Evolutionary conservation across 1,140 invertebrate species (phyloP).

Genomic region (Dryas iulia): DNA sequence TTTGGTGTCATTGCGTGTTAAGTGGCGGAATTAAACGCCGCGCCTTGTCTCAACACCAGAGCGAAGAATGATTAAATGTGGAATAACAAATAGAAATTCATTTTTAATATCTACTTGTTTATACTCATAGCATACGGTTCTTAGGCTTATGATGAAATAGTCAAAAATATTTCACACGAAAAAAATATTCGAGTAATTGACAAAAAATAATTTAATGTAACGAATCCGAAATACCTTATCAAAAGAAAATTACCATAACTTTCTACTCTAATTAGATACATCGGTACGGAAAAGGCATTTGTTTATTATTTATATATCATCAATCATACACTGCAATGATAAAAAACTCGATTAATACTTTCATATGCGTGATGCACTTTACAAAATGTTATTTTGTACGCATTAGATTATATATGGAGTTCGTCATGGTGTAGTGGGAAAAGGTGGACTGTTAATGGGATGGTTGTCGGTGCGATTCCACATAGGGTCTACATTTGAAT

Average conservation of each 20-base stretch:
- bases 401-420: background rate
- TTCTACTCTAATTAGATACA: slow-evolving; percentile 14
- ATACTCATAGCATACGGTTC: no score
- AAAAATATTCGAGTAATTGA: background rate
- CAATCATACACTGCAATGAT: slow-evolving; percentile 19
- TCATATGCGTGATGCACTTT: slow-evolving; percentile 8
- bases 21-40: no score
- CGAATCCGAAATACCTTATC: background rate
- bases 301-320: slow-evolving; percentile 21
- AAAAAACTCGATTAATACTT: slow-evolving; percentile 24
- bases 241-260: slow-evolving; percentile 16
- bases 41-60: no score
- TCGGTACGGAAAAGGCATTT: slow-evolving; percentile 15
- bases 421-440: no score
- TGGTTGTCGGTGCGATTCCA: no score
- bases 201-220: background rate
- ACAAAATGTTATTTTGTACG: background rate
- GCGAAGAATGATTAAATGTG: background rate
- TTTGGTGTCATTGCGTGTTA: no score
- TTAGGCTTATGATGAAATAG: no score
- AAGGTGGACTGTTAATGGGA: no score
- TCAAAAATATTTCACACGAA: background rate
- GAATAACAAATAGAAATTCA: background rate
- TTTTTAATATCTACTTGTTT: background rate
- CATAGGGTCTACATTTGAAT: no score